These are phyloP conservation scores for Rhogogaster chlorosoma DNA, from an alignment of 2,888 invertebrate genomes.

Conservation along the genomic window DNA sequence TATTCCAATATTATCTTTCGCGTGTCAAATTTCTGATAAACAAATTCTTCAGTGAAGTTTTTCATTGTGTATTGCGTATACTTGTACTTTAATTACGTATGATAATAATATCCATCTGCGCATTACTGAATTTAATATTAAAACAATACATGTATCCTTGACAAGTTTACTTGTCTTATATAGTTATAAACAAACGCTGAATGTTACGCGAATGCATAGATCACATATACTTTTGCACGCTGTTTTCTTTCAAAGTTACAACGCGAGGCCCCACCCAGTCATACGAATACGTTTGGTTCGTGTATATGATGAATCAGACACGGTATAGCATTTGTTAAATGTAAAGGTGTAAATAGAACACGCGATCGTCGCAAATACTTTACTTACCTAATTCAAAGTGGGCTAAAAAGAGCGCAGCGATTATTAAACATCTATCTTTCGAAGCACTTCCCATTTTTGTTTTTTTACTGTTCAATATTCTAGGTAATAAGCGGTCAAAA, in stretches of 20 bases:
- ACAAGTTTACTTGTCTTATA: background rate
- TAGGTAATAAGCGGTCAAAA: background rate
- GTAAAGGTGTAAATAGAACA: constrained; percentile 15
- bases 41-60: background rate
- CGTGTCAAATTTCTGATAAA: background rate
- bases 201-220: background rate
- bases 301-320: constrained; percentile 29
- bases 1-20: background rate
- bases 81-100: background rate
- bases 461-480: background rate
- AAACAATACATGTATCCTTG: background rate
- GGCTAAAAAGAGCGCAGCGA: constrained; percentile 34
- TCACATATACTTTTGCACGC: background rate
- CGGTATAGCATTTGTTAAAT: constrained; percentile 5
- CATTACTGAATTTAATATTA: background rate
- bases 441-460: constrained; percentile 29
- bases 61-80: background rate
- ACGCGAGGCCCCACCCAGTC: constrained; percentile 39
- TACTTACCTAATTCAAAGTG: constrained; percentile 41
- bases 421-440: constrained; percentile 25
- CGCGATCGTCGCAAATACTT: background rate
- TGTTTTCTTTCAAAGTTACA: background rate
- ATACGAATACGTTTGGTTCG: background rate
- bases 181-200: background rate
- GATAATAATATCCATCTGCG: too few species aligned